These are phyloP conservation scores for Sarcophilus harrisii DNA, from an alignment of 2,797 vertebrate genomes.

Conservation along the genomic window DNA sequence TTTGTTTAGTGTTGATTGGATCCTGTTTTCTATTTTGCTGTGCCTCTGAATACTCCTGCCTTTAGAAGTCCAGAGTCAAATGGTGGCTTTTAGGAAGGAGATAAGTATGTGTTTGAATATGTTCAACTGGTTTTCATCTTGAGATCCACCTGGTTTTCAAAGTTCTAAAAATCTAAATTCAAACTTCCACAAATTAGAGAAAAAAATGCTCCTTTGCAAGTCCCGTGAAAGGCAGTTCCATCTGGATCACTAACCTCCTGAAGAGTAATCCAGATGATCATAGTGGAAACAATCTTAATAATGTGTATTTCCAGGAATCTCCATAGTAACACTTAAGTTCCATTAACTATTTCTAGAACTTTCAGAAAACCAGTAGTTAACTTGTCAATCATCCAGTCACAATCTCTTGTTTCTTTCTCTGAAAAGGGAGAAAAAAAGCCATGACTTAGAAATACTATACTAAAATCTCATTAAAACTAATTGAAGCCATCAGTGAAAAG, in stretches of 20 bases:
- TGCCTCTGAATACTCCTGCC: not conserved
- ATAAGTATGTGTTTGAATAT: not conserved
- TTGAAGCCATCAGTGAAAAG: not conserved
- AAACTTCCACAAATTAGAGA: not conserved
- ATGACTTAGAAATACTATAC: not conserved
- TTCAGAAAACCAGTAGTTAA: constrained; percentile 83
- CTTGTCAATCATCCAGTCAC: constrained; percentile 84
- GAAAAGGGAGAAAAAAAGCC: constrained; percentile 10
- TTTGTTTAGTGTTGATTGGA: fast-evolving
- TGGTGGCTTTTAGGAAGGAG: not conserved
- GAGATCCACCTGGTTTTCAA: not conserved
- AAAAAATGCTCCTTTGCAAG: fast-evolving
- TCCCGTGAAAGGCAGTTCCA: not conserved
- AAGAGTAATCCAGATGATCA: constrained; percentile 87
- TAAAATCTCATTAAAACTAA: not conserved
- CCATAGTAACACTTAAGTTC: constrained; percentile 85
- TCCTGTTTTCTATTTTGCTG: not conserved
- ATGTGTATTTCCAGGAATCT: constrained; percentile 88
- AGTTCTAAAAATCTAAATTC: not conserved
- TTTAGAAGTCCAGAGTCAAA: not conserved
- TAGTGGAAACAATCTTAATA: constrained; percentile 85
- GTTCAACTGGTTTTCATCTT: not conserved
- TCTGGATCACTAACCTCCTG: constrained; percentile 82
- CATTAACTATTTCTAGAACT: constrained; percentile 78
- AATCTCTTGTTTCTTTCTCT: constrained; percentile 76